Evolutionary conservation across 2,888 invertebrate genomes (phyloP), one percentile per base, ranked within the genome.

Genomic region (Torymus tubicola): DNA sequence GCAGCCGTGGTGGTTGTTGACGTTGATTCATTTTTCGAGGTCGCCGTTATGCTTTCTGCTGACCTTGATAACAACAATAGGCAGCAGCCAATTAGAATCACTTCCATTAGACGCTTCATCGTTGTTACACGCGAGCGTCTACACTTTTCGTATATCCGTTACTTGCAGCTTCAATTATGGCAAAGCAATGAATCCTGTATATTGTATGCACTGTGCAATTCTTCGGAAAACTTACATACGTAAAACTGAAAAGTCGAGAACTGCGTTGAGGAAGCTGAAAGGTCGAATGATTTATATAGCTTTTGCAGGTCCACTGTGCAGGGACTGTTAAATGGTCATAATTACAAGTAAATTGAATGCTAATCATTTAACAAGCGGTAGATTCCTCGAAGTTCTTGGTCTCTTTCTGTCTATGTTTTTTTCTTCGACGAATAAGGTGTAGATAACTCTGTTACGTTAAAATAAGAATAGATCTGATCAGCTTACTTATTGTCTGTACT

Each of bases 201-300:
- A 42, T 31, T 16, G n/a, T 24, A 72, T 72, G 61, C 71, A 61
- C 50, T 18, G 31, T 24, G 18, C 5, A 1, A 14, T 4, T 14
- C 2, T 50, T 53, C 16, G 63, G 13, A 72, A 71, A 52, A 42
- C 31, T 2, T 31, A 31, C 5, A 31, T 31, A 31, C 31, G 31
- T 31, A 74, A 60, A 75, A 60, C n/a, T 52, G 21, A 61, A 76
- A 18, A 21, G 21, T n/a, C 12, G 16, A 31, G 31, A 21, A 68
- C 60, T 42, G 21, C 61, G 31, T 10, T 21, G 60, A n/a, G 18
- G 31, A 52, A 58, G 18, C 11, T 14, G 60, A 53, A 75, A 81
- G 69, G 73, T 73, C 69, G 68, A 57, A 76, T 53, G 73, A 69
- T 81, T 77, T 78, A 81, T 81, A 78, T 77, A 68, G 57, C n/a